Evolutionary conservation across 2,888 invertebrate genomes (phyloP).

Genomic region (Podotricha telesiphe): DNA sequence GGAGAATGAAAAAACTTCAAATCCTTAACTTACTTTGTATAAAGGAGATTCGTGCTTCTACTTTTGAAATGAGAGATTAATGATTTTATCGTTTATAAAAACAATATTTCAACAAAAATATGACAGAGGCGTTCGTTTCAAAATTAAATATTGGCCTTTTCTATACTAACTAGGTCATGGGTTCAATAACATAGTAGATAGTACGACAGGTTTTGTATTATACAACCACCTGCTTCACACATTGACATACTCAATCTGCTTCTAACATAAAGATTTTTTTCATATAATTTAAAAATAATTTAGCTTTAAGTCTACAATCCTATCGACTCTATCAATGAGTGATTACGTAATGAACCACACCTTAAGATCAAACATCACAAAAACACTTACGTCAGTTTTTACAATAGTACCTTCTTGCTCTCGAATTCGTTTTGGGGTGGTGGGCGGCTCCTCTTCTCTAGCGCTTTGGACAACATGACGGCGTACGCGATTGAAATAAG

Average conservation of each 20-base stretch:
- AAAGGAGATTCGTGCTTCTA: neutral
- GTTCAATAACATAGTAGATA: constrained; percentile 13
- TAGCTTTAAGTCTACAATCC: constrained; percentile 4
- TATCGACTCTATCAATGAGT: constrained; percentile 7
- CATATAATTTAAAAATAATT: constrained; percentile 15
- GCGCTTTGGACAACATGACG: constrained; percentile 54
- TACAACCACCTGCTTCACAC: neutral
- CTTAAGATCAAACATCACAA: constrained; percentile 10
- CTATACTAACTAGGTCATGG: constrained; percentile 19
- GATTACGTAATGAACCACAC: constrained; percentile 14
- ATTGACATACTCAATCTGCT: neutral
- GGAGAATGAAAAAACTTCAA: constrained; percentile 43
- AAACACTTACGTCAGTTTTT: constrained; percentile 37
- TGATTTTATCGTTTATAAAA: neutral
- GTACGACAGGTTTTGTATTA: constrained; percentile 18
- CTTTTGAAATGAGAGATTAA: neutral
- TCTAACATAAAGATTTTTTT: neutral
- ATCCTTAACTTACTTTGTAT: neutral
- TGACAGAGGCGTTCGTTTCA: neutral
- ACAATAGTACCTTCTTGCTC: constrained; percentile 70
- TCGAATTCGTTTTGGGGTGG: constrained; percentile 62
- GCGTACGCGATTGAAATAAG: constrained; percentile 60
- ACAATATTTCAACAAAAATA: constrained; percentile 9
- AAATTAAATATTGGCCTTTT: constrained; percentile 21
- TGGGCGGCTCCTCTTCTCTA: constrained; percentile 56